These are phyloP conservation scores for Verasper variegatus DNA, from an alignment of 2,113 vertebrate species.

Conservation along the genomic window DNA sequence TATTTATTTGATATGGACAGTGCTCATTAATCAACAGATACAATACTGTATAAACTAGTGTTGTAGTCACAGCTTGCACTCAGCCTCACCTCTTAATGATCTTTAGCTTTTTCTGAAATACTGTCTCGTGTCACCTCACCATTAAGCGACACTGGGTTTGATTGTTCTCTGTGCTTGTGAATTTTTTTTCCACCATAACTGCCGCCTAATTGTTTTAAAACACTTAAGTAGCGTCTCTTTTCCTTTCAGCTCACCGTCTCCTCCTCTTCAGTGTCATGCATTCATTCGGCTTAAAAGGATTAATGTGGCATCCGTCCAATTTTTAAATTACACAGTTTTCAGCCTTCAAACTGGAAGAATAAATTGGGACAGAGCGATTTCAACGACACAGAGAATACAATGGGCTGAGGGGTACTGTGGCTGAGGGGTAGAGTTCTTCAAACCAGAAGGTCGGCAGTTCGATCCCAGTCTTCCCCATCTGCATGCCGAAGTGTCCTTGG, in stretches of 20 bases:
- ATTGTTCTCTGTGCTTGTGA: not conserved
- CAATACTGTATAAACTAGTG: not conserved
- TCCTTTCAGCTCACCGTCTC: slow-evolving; percentile 37
- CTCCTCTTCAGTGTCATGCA: slow-evolving; percentile 36
- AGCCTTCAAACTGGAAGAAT: slow-evolving; percentile 43
- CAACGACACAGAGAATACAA: too few species aligned
- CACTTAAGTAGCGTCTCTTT: slow-evolving; percentile 32
- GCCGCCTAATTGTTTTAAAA: slow-evolving; percentile 53
- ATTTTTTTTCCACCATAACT: too few species aligned
- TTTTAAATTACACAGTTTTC: slow-evolving; percentile 69
- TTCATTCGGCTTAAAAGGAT: slow-evolving; percentile 69
- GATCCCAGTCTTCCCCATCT: too few species aligned
- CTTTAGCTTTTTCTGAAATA: not conserved
- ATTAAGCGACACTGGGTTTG: not conserved
- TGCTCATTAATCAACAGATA: too few species aligned
- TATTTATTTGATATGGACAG: too few species aligned
- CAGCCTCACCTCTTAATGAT: not conserved
- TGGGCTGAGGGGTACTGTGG: too few species aligned
- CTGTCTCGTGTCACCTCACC: not conserved
- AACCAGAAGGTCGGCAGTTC: too few species aligned
- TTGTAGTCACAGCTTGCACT: not conserved
- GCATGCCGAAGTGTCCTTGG: too few species aligned
- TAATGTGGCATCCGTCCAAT: slow-evolving; percentile 51
- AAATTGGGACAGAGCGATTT: slow-evolving; percentile 24
- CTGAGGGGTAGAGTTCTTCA: not conserved